Conservation (phyloP, 2,888 invertebrate species). For the Dynastes tityus region DNA sequence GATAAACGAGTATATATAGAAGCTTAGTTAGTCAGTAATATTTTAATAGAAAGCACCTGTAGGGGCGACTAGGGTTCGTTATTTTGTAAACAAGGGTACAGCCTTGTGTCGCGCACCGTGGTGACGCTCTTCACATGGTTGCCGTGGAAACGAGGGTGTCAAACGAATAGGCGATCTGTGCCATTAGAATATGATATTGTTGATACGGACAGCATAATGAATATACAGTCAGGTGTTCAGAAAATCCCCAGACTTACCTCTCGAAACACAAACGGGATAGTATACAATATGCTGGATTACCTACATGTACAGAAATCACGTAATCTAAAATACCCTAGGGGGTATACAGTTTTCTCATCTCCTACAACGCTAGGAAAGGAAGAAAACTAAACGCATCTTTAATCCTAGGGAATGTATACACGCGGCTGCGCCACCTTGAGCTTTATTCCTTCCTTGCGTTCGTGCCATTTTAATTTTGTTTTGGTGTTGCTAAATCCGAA, state of each 20-base stretch:
- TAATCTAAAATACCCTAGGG: constrained; percentile 20
- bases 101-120: constrained; percentile 63
- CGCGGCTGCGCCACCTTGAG: background rate
- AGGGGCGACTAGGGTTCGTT: constrained; percentile 37
- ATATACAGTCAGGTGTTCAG: constrained; percentile 56
- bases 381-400: constrained; percentile 14
- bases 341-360: constrained; percentile 18
- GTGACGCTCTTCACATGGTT: constrained; percentile 68
- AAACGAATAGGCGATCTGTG: constrained; percentile 61
- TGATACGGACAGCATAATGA: constrained; percentile 61
- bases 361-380: background rate
- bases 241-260: constrained; percentile 46
- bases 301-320: constrained; percentile 42
- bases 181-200: constrained; percentile 67
- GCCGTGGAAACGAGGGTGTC: constrained; percentile 72
- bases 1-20: constrained; percentile 20
- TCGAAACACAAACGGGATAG: constrained; percentile 34
- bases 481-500: constrained; percentile 19
- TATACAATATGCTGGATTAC: constrained; percentile 41
- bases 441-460: background rate
- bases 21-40: constrained; percentile 24
- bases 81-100: constrained; percentile 67
- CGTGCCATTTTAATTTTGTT: constrained; percentile 26
- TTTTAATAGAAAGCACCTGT: constrained; percentile 46
- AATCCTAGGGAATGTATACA: background rate